Evolutionary conservation across 1,140 invertebrate genomes (phyloP).

Genomic region (Sycophila sp.): DNA sequence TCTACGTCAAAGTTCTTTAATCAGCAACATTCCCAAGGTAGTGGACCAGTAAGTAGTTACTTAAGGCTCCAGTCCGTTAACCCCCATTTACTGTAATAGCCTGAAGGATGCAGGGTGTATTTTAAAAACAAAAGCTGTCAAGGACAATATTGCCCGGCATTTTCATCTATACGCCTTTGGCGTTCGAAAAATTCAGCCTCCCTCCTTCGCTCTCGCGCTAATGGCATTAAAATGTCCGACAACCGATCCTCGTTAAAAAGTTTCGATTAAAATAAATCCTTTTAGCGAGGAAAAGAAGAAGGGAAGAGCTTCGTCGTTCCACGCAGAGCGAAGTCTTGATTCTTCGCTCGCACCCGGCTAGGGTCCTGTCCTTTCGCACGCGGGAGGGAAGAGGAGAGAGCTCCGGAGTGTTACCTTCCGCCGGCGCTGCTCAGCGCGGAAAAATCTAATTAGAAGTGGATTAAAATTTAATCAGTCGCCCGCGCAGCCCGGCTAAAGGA

Average conservation of each 20-base stretch:
- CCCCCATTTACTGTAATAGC: too few species aligned
- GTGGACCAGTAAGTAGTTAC: too few species aligned
- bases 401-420: too few species aligned
- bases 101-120: too few species aligned
- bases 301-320: too few species aligned
- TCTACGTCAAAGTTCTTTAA: too few species aligned
- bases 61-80: too few species aligned
- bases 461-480: slow-evolving; percentile 58
- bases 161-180: too few species aligned
- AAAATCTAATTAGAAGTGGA: slow-evolving; percentile 62
- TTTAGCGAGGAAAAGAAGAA: slow-evolving; percentile 42
- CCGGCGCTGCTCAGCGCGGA: too few species aligned
- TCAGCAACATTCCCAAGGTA: too few species aligned
- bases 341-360: not conserved
- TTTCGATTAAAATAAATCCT: slow-evolving; percentile 59
- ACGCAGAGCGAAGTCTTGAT: slow-evolving; percentile 14
- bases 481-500: slow-evolving; percentile 48
- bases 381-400: not conserved
- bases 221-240: slow-evolving; percentile 55
- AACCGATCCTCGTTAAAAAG: slow-evolving; percentile 57
- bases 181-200: slow-evolving; percentile 1
- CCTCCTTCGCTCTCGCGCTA: too few species aligned
- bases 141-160: not conserved
- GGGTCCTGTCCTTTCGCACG: too few species aligned
- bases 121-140: not conserved